Base-by-base conservation (phyloP, 1,140 invertebrate species). In the Anastatus disparis region DNA sequence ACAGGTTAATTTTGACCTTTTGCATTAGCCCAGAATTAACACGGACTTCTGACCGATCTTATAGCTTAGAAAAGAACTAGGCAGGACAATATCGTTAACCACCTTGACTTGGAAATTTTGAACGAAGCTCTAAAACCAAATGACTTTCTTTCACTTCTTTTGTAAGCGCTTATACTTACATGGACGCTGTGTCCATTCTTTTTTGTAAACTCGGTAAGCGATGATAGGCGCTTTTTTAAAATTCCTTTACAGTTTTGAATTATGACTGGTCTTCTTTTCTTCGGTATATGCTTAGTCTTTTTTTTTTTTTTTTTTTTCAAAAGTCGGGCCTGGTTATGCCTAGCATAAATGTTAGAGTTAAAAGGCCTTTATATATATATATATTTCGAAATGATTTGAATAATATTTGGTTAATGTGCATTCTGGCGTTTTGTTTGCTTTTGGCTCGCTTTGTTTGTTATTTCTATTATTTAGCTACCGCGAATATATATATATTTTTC, bases 1-100 rank as follows among this genome's bases (percentile, higher is more conserved):
- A 35, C 62, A 65, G 50, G 62, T 65, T 65, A 65, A 65, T 65
- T 65, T 65, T 64, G 44, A 64, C 27, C 48, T 64, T 64, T 64
- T 29, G 50, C 24, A 24, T 29, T 35, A 24, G 31, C n/a, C n/a
- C n/a, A n/a, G n/a, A n/a, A n/a, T n/a, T n/a, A n/a, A n/a, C n/a
- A n/a, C n/a, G n/a, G n/a, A n/a, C n/a, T n/a, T 64, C 46, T 64
- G 61, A 46, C 61, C 61, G 61, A 64, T 64, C n/a, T n/a, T n/a
- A n/a, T n/a, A n/a, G n/a, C n/a, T n/a, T n/a, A n/a, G n/a, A n/a
- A n/a, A n/a, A n/a, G n/a, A n/a, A n/a, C n/a, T n/a, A n/a, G n/a
- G n/a, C n/a, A n/a, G n/a, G n/a, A n/a, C n/a, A n/a, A n/a, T n/a
- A n/a, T n/a, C n/a, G n/a, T n/a, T n/a, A 52, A 64, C 61, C 46